Base-by-base conservation (phyloP, 2,888 invertebrate genomes). In the Brachyptera putata region DNA sequence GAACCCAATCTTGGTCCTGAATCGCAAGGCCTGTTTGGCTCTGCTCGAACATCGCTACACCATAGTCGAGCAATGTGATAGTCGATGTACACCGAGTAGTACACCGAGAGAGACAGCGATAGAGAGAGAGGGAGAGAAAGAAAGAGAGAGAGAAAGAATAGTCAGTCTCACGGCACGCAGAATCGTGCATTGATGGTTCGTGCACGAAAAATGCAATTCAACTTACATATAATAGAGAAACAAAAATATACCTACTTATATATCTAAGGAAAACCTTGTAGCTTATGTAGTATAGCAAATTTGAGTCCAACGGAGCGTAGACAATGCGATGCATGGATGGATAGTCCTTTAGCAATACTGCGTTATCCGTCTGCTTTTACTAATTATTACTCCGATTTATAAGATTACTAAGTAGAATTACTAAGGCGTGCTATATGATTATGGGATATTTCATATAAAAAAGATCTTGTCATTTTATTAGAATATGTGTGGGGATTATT, bases 171-270 rank as follows among this genome's bases (percentile, higher is more conserved):
- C 36, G 37, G 50, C 58, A 58, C 58, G 58, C 58, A 58, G 50
- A 50, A 26, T 58, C 58, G 58, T 58, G 58, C 58, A 50, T 24
- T 50, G 49, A 58, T 36, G 58, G 36, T 58, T 58, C 58, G 58
- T 58, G 58, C 58, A 58, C 58, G 58, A 58, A 58, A 58, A 58
- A 58, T 58, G 58, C 58, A 58, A 58, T 58, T 58, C 58, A 49
- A 58, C 34, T 11, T 30, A 5, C 24, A 24, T 24, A 46, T 36
- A 21, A 36, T 36, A 53, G 18, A 18, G 24, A 50, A 50, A 50
- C 25, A 49, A 50, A 50, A 50, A 30, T 53, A 37, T 53, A 53
- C 53, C 53, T 53, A 53, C 53, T 53, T 53, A 53, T 36, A 34
- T 53, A 22, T 25, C 22, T 43, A 50, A 26, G 30, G 49, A 25